Percentiles rank a stretch among this genome's conserved stretches.
These are phyloP conservation scores for Strongylocentrotus purpuratus DNA, from an alignment of 35 echinoderm and acorn worm species.

Conservation along the genomic window DNA sequence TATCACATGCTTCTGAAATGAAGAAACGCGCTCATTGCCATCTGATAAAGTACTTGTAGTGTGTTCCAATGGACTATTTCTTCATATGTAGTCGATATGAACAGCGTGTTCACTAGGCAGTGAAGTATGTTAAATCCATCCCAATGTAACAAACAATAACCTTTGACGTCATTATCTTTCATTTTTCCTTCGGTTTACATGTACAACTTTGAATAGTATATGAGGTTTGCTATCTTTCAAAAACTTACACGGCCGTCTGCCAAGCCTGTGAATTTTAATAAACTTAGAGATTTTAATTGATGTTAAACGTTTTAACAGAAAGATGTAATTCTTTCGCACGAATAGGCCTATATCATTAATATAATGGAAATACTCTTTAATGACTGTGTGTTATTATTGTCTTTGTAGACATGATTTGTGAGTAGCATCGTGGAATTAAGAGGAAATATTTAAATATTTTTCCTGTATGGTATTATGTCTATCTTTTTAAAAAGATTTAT, in stretches of 20 bases:
- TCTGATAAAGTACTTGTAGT: slow-evolving; percentile 17
- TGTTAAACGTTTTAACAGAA: neutral
- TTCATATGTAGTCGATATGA: neutral
- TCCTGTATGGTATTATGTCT: too few relatives aligned
- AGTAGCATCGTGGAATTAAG: too few relatives aligned
- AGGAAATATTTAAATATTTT: too few relatives aligned
- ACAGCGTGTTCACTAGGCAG: neutral
- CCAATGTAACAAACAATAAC: neutral
- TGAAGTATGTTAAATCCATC: neutral
- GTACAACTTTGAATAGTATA: neutral
- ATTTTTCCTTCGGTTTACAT: neutral
- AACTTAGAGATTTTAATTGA: neutral
- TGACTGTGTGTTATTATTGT: neutral
- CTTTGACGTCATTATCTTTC: neutral
- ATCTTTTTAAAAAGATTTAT: too few relatives aligned
- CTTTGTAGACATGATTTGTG: neutral
- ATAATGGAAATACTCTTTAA: neutral
- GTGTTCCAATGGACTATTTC: neutral
- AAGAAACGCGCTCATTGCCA: neutral
- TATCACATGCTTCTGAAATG: neutral
- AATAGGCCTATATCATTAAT: neutral
- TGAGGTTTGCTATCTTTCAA: neutral
- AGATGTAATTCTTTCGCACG: neutral
- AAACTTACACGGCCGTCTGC: neutral
- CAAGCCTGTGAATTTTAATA: neutral